Percentiles rank a stretch among this genome's conserved stretches.
Conservation (phyloP, 1,140 invertebrate genomes). For the Archivesica marissinica region DNA sequence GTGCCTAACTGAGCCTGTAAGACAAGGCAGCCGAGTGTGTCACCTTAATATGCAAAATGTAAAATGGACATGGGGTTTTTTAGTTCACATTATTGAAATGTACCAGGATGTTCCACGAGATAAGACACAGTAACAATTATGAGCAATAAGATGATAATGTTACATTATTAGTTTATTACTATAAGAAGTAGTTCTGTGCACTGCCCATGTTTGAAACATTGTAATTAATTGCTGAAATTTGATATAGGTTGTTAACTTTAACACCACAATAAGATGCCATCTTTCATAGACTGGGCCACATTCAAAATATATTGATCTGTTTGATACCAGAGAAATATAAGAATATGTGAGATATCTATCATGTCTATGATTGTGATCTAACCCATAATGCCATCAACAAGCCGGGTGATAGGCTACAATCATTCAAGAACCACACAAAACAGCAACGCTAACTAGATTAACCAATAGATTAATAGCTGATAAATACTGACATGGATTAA, state of each 20-base stretch:
- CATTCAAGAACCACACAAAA: neutral
- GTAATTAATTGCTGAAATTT: constrained; percentile 3
- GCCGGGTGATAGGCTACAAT: neutral
- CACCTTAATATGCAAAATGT: constrained; percentile 15
- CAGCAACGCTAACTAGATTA: constrained; percentile 5
- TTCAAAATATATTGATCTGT: constrained; percentile 20
- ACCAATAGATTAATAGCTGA: constrained; percentile 6
- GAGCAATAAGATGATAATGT: neutral
- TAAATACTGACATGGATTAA: constrained; percentile 31
- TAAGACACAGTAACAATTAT: constrained; percentile 34
- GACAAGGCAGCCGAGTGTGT: neutral
- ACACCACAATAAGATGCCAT: constrained; percentile 14
- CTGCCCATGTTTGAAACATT: constrained; percentile 19
- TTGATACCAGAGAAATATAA: constrained; percentile 13
- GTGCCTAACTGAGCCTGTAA: constrained; percentile 22
- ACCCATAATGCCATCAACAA: neutral
- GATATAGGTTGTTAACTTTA: neutral
- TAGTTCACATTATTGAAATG: constrained; percentile 18
- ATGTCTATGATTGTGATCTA: neutral
- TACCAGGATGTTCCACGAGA: constrained; percentile 17
- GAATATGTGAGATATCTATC: constrained; percentile 6
- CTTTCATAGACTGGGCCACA: constrained; percentile 22
- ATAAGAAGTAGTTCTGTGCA: constrained; percentile 13
- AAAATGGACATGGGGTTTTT: constrained; percentile 2
- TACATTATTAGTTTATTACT: neutral